A percentile compares a stretch with the other conserved stretches of the same genome.
Evolutionary conservation across 2,888 invertebrate genomes (phyloP).

Genomic region (Fragum sueziense): DNA sequence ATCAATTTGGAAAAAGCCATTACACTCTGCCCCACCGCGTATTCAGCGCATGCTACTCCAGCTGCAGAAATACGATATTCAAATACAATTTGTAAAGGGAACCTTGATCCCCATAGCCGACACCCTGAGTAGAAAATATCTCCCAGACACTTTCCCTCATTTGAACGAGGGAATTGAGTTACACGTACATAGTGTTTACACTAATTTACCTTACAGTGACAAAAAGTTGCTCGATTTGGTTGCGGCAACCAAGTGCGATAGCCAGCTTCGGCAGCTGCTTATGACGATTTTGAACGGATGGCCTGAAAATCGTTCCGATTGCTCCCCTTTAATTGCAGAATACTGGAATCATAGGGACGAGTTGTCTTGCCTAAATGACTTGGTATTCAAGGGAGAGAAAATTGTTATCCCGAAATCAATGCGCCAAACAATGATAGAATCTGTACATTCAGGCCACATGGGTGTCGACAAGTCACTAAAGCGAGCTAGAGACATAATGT

Average conservation of each 20-base stretch:
- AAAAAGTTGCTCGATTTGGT: neutral
- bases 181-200: conserved; percentile 35
- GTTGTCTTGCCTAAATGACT: conserved; percentile 25
- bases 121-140: too few species aligned
- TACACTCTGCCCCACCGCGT: too few species aligned
- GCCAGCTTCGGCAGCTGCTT: conserved; percentile 20
- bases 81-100: too few species aligned
- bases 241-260: conserved; percentile 2
- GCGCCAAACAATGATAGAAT: conserved; percentile 42
- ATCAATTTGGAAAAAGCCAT: too few species aligned
- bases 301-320: conserved; percentile 32
- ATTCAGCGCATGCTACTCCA: too few species aligned
- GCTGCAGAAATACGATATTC: too few species aligned
- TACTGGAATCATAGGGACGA: conserved; percentile 49
- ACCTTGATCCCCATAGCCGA: too few species aligned
- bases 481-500: conserved; percentile 50
- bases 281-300: conserved; percentile 43
- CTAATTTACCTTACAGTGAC: conserved; percentile 18
- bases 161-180: conserved; percentile 40
- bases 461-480: conserved; percentile 51
- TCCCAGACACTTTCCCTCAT: too few species aligned
- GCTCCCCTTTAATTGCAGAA: conserved; percentile 18
- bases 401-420: conserved; percentile 49
- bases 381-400: conserved; percentile 40
- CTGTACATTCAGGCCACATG: conserved; percentile 51